Evolutionary conservation across 2,888 invertebrate genomes (phyloP).

Genomic region (Oscheius sp.): DNA sequence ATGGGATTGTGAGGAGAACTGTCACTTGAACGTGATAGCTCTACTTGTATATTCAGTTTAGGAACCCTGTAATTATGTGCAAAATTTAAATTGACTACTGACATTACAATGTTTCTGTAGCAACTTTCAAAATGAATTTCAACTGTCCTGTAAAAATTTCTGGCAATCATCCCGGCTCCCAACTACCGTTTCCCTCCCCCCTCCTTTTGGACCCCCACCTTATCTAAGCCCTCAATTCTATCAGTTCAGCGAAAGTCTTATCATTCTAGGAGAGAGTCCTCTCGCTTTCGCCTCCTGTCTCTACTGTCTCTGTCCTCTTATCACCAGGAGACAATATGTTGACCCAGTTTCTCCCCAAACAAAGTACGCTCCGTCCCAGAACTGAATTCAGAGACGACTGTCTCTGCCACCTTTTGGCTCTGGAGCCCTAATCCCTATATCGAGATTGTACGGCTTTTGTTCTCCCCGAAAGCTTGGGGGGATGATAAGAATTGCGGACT

Average conservation of each 20-base stretch:
- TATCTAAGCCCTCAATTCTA: background rate
- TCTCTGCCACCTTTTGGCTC: background rate
- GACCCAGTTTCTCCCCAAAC: conserved; percentile 9
- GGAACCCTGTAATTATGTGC: no score
- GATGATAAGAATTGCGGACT: background rate
- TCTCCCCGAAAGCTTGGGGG: background rate
- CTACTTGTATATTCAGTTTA: no score
- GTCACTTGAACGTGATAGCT: no score
- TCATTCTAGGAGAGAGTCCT: conserved; percentile 8
- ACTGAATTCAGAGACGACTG: no score
- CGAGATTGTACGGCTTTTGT: background rate
- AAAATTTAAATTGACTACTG: no score
- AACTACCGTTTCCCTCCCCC: background rate
- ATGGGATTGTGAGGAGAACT: no score
- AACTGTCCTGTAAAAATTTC: no score
- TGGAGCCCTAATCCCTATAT: background rate
- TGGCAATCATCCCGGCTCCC: no score
- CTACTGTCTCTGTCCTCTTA: conserved; percentile 18
- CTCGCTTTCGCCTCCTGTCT: conserved; percentile 21
- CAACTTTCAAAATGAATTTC: no score
- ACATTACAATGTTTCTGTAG: no score
- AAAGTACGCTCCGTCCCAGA: no score
- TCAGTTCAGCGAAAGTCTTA: conserved; percentile 36
- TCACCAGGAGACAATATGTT: conserved; percentile 21
- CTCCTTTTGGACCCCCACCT: background rate